Percentiles rank a stretch among this genome's conserved stretches.
phyloP scores from a whole-genome alignment of 2,113 vertebrate species.

The Hassar affinis region DNA sequence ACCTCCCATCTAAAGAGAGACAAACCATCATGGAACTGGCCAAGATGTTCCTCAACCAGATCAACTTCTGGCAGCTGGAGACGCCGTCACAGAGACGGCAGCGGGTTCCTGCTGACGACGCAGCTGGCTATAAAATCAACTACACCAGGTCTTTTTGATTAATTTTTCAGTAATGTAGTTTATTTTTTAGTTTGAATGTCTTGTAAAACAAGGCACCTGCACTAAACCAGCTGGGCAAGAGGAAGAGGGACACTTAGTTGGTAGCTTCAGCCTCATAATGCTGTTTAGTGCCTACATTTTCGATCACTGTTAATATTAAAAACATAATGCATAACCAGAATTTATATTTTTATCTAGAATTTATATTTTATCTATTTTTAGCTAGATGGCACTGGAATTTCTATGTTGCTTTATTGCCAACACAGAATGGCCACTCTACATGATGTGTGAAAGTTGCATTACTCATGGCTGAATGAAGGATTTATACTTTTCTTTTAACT shows the following conservation, averaged over 20 bases:
- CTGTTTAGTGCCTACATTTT: not conserved
- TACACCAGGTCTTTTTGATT: conserved; percentile 85
- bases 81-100: conserved; percentile 90
- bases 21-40: conserved; percentile 95
- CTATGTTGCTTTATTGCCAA: not conserved
- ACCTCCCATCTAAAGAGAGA: conserved; percentile 92
- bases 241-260: not conserved
- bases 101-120: conserved; percentile 86
- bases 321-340: not conserved
- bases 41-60: conserved; percentile 98
- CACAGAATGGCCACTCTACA: not conserved
- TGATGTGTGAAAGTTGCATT: not conserved
- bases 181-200: not conserved
- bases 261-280: not conserved
- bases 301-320: too few relatives aligned
- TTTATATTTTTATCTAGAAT: not conserved
- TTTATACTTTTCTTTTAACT: not conserved
- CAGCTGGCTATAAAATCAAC: conserved; percentile 91
- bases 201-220: not conserved
- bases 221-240: not conserved
- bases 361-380: not conserved
- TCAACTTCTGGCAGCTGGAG: conserved; percentile 98
- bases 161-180: not conserved
- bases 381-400: not conserved
- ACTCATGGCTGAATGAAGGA: not conserved